Percentiles rank a stretch among this genome's conserved stretches.
These are phyloP conservation scores for Eledona agricola DNA, from an alignment of 2,888 invertebrate genomes.

Conservation along the genomic window DNA sequence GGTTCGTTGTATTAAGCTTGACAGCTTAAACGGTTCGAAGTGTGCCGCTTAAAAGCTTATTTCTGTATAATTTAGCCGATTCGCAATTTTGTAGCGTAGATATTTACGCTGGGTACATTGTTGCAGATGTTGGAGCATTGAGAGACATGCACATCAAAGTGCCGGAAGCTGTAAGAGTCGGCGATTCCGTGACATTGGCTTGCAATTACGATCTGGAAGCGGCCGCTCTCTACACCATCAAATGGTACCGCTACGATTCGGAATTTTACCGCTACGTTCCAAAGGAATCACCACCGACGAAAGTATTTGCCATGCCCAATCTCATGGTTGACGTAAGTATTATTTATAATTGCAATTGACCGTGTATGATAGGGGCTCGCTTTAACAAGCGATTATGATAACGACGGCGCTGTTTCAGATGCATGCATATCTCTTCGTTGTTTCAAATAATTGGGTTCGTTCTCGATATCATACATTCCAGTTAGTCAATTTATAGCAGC, in stretches of 20 bases:
- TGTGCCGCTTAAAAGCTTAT: too few species aligned
- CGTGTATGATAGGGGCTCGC: too few species aligned
- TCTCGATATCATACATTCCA: too few species aligned
- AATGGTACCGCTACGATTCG: constrained; percentile 66
- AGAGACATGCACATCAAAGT: constrained; percentile 60
- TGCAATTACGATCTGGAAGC: constrained; percentile 67
- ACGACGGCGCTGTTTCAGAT: too few species aligned
- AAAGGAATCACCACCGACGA: constrained; percentile 65
- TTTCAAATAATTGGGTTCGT: too few species aligned
- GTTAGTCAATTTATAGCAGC: too few species aligned
- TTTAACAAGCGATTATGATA: too few species aligned
- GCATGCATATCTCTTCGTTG: too few species aligned
- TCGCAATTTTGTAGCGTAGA: constrained; percentile 10
- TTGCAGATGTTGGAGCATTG: constrained; percentile 56
- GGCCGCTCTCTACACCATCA: constrained; percentile 66
- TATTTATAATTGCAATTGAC: background rate
- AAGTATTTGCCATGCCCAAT: constrained; percentile 63
- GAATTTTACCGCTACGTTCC: constrained; percentile 68
- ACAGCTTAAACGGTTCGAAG: too few species aligned
- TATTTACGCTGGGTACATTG: constrained; percentile 34
- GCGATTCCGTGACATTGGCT: constrained; percentile 62
- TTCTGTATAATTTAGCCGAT: too few species aligned
- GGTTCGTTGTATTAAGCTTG: too few species aligned
- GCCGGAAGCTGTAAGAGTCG: constrained; percentile 63
- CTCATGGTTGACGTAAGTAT: constrained; percentile 65